Evolutionary conservation across 2,113 vertebrate species (phyloP).

Genomic region (Stegostoma tigrinum): DNA sequence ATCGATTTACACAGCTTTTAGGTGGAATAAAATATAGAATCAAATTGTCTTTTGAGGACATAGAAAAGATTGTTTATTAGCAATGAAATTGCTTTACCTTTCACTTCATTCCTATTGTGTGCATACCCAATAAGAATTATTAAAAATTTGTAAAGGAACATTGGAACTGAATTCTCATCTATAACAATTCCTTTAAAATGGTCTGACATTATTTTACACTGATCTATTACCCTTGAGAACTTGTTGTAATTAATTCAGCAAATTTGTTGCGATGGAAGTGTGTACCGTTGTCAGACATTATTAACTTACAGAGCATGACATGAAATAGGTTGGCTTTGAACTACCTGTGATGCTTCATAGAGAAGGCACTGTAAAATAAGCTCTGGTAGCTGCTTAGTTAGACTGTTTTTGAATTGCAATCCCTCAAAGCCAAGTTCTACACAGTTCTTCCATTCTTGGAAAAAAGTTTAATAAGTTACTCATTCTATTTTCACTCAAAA

Average conservation of each 20-base stretch:
- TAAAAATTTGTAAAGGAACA: neutral
- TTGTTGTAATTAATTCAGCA: conserved; percentile 2
- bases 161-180: neutral
- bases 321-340: neutral
- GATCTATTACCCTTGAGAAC: neutral
- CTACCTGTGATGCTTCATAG: neutral
- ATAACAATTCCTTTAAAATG: neutral
- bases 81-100: neutral
- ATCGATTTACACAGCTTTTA: neutral
- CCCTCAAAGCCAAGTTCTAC: neutral
- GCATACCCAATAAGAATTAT: neutral
- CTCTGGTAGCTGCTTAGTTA: neutral
- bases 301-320: neutral
- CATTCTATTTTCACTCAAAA: neutral
- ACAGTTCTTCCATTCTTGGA: neutral
- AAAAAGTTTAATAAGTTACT: neutral
- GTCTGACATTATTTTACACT: neutral
- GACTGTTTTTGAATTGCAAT: neutral
- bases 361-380: neutral
- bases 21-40: neutral
- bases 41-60: neutral
- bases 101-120: neutral
- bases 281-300: neutral
- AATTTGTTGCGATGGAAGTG: neutral
- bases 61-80: neutral